A percentile compares a stretch with the other conserved stretches of the same genome.
phyloP scores from a whole-genome alignment of 2,888 invertebrate genomes.

The Heliothis peltigera region DNA sequence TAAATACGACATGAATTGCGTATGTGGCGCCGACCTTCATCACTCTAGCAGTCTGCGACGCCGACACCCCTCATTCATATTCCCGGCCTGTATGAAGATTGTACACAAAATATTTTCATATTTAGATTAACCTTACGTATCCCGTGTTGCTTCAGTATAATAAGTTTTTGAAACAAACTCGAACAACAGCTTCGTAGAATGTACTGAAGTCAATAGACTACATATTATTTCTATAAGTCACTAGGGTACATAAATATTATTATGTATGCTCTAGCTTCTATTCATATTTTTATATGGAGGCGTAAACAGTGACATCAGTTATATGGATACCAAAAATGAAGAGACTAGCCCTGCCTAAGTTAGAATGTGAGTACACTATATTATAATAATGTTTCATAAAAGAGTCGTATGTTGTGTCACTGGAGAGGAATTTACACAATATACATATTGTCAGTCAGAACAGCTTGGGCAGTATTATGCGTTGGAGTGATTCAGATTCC shows the following conservation, averaged over 20 bases:
- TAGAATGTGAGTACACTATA: conserved; percentile 20
- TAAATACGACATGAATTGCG: conserved; percentile 40
- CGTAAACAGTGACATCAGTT: conserved; percentile 40
- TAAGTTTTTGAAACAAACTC: conserved; percentile 46
- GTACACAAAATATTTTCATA: conserved; percentile 62
- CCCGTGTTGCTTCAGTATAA: conserved; percentile 58
- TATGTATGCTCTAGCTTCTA: conserved; percentile 23
- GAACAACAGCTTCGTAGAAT: conserved; percentile 37
- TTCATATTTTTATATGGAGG: conserved; percentile 33
- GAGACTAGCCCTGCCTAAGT: conserved; percentile 10
- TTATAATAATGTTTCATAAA: conserved; percentile 17
- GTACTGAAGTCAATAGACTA: conserved; percentile 21
- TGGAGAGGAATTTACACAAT: neutral
- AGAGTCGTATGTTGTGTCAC: conserved; percentile 7
- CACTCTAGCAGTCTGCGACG: conserved; percentile 32
- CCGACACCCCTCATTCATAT: conserved; percentile 56
- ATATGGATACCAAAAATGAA: conserved; percentile 36
- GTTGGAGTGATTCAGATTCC: neutral
- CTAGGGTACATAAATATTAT: conserved; percentile 26
- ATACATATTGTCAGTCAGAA: neutral
- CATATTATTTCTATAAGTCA: conserved; percentile 13
- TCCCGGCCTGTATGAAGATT: conserved; percentile 47
- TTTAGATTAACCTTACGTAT: conserved; percentile 56
- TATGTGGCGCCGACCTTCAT: conserved; percentile 42
- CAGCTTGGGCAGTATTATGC: neutral